Conservation (phyloP, 2,888 invertebrate species). For the Muschampia plurimacula region DNA sequence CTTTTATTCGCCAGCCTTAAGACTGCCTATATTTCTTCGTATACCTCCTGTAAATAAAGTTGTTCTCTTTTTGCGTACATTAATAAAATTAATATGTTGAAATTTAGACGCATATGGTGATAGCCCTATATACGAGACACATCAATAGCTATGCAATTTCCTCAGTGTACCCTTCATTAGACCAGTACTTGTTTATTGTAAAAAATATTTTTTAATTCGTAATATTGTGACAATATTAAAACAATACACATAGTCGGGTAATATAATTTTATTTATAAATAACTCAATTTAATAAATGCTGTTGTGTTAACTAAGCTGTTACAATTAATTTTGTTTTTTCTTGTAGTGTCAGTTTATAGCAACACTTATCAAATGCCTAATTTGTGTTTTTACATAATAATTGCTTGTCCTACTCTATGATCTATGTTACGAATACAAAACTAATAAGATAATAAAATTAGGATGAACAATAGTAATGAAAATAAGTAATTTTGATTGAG, state of each 20-base stretch:
- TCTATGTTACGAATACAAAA: slow-evolving; percentile 23
- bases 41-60: neutral
- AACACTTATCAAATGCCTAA: slow-evolving; percentile 15
- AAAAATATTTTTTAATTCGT: neutral
- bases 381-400: slow-evolving; percentile 13
- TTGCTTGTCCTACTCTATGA: slow-evolving; percentile 22
- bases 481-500: neutral
- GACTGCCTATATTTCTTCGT: neutral
- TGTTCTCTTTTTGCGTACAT: neutral
- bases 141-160: too few relatives aligned
- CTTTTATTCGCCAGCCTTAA: slow-evolving; percentile 45
- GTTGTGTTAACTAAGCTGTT: slow-evolving; percentile 63
- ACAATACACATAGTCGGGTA: slow-evolving; percentile 24
- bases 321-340: slow-evolving; percentile 44
- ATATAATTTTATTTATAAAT: slow-evolving; percentile 56
- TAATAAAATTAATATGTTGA: too few relatives aligned
- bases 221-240: neutral
- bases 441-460: neutral
- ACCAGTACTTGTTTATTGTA: too few relatives aligned
- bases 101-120: too few relatives aligned
- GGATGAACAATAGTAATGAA: neutral
- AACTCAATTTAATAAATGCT: slow-evolving; percentile 65
- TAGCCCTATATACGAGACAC: too few relatives aligned
- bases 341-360: neutral
- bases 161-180: too few relatives aligned